Conservation (phyloP, 1,140 invertebrate genomes). For the Polypedilum vanderplanki region DNA sequence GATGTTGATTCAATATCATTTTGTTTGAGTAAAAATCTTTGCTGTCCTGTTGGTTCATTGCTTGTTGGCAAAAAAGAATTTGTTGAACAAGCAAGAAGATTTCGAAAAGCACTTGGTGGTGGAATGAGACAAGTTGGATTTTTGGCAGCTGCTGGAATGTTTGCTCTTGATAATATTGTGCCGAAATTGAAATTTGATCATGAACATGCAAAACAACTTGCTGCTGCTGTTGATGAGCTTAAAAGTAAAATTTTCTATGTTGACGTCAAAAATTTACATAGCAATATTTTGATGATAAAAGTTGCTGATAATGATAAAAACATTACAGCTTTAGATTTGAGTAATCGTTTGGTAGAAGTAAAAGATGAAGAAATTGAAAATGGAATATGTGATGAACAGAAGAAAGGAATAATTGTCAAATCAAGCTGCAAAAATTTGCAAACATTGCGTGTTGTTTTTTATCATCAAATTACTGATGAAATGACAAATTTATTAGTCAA, state of each 20-base stretch:
- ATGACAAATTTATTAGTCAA: slow-evolving; percentile 55
- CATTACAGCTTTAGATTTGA: slow-evolving; percentile 50
- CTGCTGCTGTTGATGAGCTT: slow-evolving; percentile 54
- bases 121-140: slow-evolving; percentile 87
- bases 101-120: slow-evolving; percentile 82
- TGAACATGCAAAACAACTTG: slow-evolving; percentile 57
- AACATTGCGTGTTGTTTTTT: slow-evolving; percentile 56
- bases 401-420: slow-evolving; percentile 49
- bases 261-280: slow-evolving; percentile 58
- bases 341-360: slow-evolving; percentile 50
- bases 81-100: slow-evolving; percentile 62
- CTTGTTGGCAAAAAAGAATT: slow-evolving; percentile 73
- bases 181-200: slow-evolving; percentile 70
- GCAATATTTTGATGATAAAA: slow-evolving; percentile 71
- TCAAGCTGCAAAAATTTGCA: slow-evolving; percentile 48
- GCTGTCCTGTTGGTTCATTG: slow-evolving; percentile 80
- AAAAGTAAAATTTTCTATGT: slow-evolving; percentile 53
- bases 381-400: slow-evolving; percentile 43
- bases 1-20: slow-evolving; percentile 72
- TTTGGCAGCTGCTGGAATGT: slow-evolving; percentile 78
- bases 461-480: slow-evolving; percentile 58
- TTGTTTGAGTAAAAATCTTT: slow-evolving; percentile 83
- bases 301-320: slow-evolving; percentile 45
- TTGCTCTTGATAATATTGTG: slow-evolving; percentile 69
- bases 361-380: slow-evolving; percentile 50